Evolutionary conservation across 2,797 vertebrate species (phyloP).

Genomic region (Sebastes nivosus): DNA sequence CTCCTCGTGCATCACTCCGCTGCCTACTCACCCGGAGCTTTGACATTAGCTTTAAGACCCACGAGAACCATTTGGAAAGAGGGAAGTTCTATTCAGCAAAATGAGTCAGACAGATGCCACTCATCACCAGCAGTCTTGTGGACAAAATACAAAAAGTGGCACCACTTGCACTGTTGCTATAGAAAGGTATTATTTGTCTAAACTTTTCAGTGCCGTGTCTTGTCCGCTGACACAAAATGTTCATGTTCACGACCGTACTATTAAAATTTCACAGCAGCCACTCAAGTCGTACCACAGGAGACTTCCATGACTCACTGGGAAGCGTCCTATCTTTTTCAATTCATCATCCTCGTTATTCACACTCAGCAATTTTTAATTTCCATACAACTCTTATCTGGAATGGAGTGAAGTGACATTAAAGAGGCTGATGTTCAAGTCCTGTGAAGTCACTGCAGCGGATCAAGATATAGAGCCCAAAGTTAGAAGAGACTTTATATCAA

Average conservation of each 20-base stretch:
- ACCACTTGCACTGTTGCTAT: neutral
- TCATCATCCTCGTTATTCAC: conserved; percentile 42
- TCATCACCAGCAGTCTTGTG: neutral
- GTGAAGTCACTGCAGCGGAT: conserved; percentile 46
- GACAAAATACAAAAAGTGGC: neutral
- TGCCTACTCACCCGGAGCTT: neutral
- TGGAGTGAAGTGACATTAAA: conserved; percentile 58
- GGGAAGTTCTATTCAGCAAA: neutral
- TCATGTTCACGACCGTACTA: neutral
- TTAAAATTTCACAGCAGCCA: conserved; percentile 28
- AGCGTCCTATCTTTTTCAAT: conserved; percentile 27
- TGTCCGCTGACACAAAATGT: neutral
- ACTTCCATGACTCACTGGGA: conserved; percentile 22
- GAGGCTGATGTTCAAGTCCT: conserved; percentile 25
- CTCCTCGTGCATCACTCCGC: neutral
- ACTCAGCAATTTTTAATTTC: conserved; percentile 55
- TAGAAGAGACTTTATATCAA: conserved; percentile 24
- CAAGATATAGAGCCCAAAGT: conserved; percentile 47
- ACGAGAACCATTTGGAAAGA: neutral
- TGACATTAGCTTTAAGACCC: neutral
- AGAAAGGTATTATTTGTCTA: neutral
- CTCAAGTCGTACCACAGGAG: conserved; percentile 22
- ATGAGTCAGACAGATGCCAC: neutral
- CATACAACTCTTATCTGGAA: conserved; percentile 47
- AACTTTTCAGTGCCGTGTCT: neutral